phyloP scores from a whole-genome alignment of 2,113 vertebrate genomes.

The Nicator chloris region DNA sequence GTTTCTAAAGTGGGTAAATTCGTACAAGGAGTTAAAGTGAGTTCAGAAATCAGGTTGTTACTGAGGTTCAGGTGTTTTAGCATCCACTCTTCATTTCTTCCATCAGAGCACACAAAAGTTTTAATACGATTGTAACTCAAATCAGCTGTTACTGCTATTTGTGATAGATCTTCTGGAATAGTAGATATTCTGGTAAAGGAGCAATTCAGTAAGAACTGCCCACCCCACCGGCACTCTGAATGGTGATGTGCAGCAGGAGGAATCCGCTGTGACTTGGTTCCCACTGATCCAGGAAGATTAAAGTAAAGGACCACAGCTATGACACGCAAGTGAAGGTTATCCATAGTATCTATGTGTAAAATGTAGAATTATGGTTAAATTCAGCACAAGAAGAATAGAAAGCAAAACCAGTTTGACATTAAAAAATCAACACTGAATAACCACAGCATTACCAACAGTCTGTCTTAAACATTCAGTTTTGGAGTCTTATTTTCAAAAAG shows the following conservation, averaged over 20 bases:
- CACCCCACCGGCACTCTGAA: slow-evolving; percentile 9
- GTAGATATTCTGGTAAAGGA: slow-evolving; percentile 20
- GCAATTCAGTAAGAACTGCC: slow-evolving; percentile 12
- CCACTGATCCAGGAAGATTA: background rate
- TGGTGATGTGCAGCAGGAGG: background rate
- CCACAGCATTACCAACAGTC: background rate
- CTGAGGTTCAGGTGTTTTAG: slow-evolving; percentile 63
- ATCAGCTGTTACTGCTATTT: background rate
- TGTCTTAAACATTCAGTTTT: background rate
- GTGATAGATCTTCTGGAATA: background rate
- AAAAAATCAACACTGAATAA: background rate
- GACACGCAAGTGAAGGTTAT: background rate
- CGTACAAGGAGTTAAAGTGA: slow-evolving; percentile 20
- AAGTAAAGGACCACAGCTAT: slow-evolving; percentile 21
- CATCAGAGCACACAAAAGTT: background rate
- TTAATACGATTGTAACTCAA: slow-evolving; percentile 9
- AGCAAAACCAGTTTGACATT: background rate
- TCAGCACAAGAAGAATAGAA: background rate
- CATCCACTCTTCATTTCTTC: background rate
- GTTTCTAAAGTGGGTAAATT: slow-evolving; percentile 47
- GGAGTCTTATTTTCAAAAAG: background rate
- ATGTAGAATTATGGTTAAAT: background rate
- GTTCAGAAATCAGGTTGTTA: slow-evolving; percentile 42
- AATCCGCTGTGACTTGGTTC: background rate
- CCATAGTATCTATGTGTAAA: slow-evolving; percentile 56